These are phyloP conservation scores for Standfussiana lucernea DNA, from an alignment of 2,888 invertebrate species.

Conservation along the genomic window DNA sequence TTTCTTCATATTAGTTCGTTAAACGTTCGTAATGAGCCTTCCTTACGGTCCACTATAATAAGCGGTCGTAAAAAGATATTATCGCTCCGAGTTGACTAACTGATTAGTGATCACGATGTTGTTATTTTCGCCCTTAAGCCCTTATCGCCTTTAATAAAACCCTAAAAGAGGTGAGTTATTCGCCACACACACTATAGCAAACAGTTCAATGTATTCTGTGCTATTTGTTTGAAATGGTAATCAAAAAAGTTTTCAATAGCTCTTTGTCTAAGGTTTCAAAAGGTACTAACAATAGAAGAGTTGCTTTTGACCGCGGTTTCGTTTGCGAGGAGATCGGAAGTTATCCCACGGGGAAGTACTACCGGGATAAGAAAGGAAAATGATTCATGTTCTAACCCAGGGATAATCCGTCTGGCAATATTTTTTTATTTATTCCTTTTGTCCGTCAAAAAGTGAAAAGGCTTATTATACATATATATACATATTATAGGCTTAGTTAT, in stretches of 20 bases:
- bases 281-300: slow-evolving; percentile 12
- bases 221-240: slow-evolving; percentile 31
- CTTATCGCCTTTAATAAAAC: slow-evolving; percentile 28
- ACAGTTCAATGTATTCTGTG: slow-evolving; percentile 9
- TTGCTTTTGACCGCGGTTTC: background rate
- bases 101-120: slow-evolving; percentile 47
- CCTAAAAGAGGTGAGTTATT: slow-evolving; percentile 9
- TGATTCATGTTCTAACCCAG: background rate
- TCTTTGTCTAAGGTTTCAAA: slow-evolving; percentile 25
- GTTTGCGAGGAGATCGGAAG: background rate
- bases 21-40: slow-evolving; percentile 14
- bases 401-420: background rate
- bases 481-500: background rate
- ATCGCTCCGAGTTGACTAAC: slow-evolving; percentile 39
- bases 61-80: slow-evolving; percentile 30
- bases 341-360: background rate
- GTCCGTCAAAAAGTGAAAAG: no score
- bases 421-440: background rate
- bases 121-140: slow-evolving; percentile 34
- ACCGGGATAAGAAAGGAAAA: background rate
- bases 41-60: slow-evolving; percentile 15
- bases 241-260: slow-evolving; percentile 26
- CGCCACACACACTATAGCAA: slow-evolving; percentile 16
- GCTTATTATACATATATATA: no score
- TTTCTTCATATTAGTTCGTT: slow-evolving; percentile 3